These are phyloP conservation scores for Polyommatus icarus DNA, from an alignment of 2,888 invertebrate species.

Conservation along the genomic window DNA sequence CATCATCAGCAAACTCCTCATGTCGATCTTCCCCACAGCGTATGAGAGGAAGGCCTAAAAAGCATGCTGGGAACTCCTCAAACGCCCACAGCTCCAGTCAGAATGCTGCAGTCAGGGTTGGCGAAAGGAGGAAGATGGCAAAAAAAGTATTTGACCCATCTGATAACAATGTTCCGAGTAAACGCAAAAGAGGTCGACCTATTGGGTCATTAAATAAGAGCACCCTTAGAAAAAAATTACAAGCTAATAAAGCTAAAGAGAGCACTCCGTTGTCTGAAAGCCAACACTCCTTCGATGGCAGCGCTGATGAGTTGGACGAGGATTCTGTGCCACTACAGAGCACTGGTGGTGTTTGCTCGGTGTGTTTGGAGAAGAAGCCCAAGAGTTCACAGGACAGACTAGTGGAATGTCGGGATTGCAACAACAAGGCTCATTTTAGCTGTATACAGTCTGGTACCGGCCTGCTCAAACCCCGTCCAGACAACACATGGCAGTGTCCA, in stretches of 20 bases:
- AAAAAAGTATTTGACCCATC: conserved; percentile 93
- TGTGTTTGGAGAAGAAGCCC: conserved; percentile 81
- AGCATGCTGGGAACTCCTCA: conserved; percentile 57
- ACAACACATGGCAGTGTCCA: conserved; percentile 92
- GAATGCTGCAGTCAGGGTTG: conserved; percentile 75
- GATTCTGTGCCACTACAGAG: conserved; percentile 66
- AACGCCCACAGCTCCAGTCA: conserved; percentile 54
- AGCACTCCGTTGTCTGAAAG: conserved; percentile 65
- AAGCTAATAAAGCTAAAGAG: conserved; percentile 61
- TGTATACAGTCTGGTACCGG: conserved; percentile 86
- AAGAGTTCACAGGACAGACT: conserved; percentile 82
- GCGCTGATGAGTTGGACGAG: conserved; percentile 72
- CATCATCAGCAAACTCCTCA: conserved; percentile 76
- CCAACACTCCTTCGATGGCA: conserved; percentile 67
- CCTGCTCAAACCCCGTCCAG: conserved; percentile 82
- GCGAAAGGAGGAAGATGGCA: conserved; percentile 85
- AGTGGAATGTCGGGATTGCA: conserved; percentile 86
- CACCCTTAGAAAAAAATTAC: conserved; percentile 76
- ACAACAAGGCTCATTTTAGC: conserved; percentile 85
- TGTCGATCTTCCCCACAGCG: conserved; percentile 74
- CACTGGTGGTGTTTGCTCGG: conserved; percentile 82
- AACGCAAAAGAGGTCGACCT: conserved; percentile 85
- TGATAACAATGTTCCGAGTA: conserved; percentile 87
- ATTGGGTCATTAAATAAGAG: conserved; percentile 82
- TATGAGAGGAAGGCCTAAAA: conserved; percentile 69